Base-by-base conservation (phyloP, 2,113 vertebrate species). In the Pavo muticus region DNA sequence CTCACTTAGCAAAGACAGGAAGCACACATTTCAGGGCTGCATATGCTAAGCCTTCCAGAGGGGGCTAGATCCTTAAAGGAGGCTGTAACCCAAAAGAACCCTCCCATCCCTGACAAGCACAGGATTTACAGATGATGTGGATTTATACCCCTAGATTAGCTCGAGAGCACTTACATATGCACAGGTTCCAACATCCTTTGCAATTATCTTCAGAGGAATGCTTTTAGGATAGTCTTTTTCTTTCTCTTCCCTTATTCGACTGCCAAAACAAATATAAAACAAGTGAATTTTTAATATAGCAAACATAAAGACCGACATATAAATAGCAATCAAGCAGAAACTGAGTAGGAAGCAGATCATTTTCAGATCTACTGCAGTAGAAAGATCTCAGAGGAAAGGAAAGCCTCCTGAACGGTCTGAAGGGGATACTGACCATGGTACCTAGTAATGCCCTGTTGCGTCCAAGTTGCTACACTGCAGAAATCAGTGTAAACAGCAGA, bases 141-240 rank as follows among this genome's bases (percentile, higher is more conserved):
- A 69, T 88, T 81, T 81, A 75, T 40, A 56, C 4, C 3, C 27
- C 48, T 24, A 7, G 88, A 85, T 92, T 90, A 84, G 56, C 84
- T 93, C 37, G 79, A 87, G 91, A 95, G 89, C 93, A 98, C 99
- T 98, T 98, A 99, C 99, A 52, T 99, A 98, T 95, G 98, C 98
- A 92, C 98, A 99, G 35, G 98, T 99, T 94, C 98, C 99, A 84
- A 99, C 96, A 11, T 99, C 99, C 97, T 99, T 99, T 57, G 98
- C 98, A 94, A 99, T 98, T 94, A 99, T 98, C 94, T 99, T 99
- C 93, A 99, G 96, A n/a, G 99, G 99, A 78, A 99, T 98, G 65
- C 97, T 99, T 97, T 99, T 99, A 40, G 99, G 99, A 79, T 98
- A 98, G 64, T 99, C 99, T 76, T 98, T 99, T 76, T 98, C 98